Conservation (phyloP, 2,113 vertebrate genomes). For the Caretta caretta region DNA sequence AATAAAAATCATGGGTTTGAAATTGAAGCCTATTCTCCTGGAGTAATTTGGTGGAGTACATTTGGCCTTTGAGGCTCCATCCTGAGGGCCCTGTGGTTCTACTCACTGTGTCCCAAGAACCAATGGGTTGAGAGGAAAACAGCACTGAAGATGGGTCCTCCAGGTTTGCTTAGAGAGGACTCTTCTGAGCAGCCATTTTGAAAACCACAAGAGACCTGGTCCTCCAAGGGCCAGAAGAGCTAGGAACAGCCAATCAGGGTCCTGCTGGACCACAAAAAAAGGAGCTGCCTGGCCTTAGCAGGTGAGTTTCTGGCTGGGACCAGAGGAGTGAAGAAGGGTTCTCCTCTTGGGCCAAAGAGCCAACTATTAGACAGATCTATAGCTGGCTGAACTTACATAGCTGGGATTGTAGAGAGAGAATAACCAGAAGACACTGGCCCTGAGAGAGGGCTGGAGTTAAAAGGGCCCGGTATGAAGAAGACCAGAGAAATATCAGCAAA, state of each 20-base stretch:
- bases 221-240: background rate
- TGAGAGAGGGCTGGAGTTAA: background rate
- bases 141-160: background rate
- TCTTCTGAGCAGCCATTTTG: background rate
- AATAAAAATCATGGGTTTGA: background rate
- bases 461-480: background rate
- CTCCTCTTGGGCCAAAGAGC: background rate
- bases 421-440: background rate
- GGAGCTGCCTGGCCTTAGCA: background rate
- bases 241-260: background rate
- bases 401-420: background rate
- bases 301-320: background rate
- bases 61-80: background rate
- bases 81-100: background rate
- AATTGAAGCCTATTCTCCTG: background rate
- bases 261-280: background rate
- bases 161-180: background rate
- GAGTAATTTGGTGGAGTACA: background rate
- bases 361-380: background rate
- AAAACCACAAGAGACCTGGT: background rate
- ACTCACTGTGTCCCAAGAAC: background rate
- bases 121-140: background rate
- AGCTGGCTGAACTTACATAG: background rate
- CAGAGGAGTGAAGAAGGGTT: background rate
- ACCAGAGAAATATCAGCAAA: background rate